Evolutionary conservation across 2,797 vertebrate species (phyloP).

Genomic region (Manis pentadactyla): DNA sequence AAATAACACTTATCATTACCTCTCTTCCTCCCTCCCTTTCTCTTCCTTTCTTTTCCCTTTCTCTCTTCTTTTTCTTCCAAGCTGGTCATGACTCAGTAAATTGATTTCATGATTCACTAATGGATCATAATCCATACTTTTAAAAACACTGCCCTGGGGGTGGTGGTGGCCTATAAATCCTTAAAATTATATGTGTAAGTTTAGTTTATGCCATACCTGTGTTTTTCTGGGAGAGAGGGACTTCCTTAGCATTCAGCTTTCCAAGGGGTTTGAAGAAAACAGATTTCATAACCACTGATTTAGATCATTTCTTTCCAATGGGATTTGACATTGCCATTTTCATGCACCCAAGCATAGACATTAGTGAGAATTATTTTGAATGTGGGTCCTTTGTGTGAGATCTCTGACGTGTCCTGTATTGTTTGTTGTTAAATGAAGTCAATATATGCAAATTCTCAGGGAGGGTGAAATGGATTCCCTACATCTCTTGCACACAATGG

Average conservation of each 20-base stretch:
- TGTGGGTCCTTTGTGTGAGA: not conserved
- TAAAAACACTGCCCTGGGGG: not conserved
- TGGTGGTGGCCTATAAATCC: not conserved
- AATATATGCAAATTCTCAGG: slow-evolving; percentile 54
- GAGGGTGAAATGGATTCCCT: slow-evolving; percentile 20
- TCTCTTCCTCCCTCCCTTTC: not conserved
- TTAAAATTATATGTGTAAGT: slow-evolving; percentile 37
- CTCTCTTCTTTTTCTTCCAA: not conserved
- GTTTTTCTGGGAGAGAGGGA: slow-evolving; percentile 6
- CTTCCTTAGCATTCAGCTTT: not conserved
- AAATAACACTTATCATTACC: not conserved
- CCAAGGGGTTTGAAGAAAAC: not conserved
- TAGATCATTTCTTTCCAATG: not conserved
- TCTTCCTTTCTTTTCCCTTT: not conserved
- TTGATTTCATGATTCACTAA: slow-evolving; percentile 11
- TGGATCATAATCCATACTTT: not conserved
- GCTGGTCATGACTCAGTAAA: not conserved
- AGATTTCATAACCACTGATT: not conserved
- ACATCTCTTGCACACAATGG: not conserved
- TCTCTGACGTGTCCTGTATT: not conserved
- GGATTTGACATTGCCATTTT: slow-evolving; percentile 10
- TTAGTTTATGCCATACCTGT: not conserved
- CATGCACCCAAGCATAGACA: not conserved
- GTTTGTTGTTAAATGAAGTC: slow-evolving; percentile 62
- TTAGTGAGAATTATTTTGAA: slow-evolving; percentile 41